These are phyloP conservation scores for Campoletis raptor DNA, from an alignment of 2,888 invertebrate species.

Conservation along the genomic window DNA sequence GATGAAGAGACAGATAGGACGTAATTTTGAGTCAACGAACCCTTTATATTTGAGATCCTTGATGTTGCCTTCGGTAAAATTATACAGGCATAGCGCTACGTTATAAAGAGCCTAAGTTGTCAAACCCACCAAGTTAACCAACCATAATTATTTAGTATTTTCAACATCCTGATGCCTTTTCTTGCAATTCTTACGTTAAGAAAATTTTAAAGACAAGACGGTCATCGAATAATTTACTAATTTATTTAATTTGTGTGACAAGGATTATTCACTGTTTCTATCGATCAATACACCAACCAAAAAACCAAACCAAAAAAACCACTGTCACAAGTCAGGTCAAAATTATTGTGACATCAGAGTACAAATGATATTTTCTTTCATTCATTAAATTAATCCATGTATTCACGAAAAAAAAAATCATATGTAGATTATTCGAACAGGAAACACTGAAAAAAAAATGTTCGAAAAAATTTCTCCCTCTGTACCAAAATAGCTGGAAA, in stretches of 20 bases:
- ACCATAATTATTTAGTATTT: slow-evolving; percentile 18
- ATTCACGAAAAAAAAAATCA: too few relatives aligned
- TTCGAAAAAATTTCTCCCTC: too few relatives aligned
- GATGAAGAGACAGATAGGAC: background rate
- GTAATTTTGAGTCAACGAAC: slow-evolving; percentile 62
- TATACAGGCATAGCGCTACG: slow-evolving; percentile 42
- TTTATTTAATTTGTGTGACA: too few relatives aligned
- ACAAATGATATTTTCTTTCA: too few relatives aligned
- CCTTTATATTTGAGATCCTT: slow-evolving; percentile 64
- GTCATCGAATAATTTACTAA: too few relatives aligned
- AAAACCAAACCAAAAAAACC: too few relatives aligned
- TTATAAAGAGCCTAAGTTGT: slow-evolving; percentile 37
- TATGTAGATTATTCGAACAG: too few relatives aligned
- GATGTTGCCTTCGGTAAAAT: slow-evolving; percentile 42
- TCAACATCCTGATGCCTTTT: slow-evolving; percentile 28
- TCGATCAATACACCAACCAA: background rate
- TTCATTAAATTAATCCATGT: too few relatives aligned
- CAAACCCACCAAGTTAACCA: slow-evolving; percentile 28
- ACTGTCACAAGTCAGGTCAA: too few relatives aligned
- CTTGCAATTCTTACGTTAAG: background rate
- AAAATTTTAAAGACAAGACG: background rate
- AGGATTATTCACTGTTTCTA: background rate
- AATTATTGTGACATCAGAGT: too few relatives aligned
- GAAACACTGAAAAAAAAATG: background rate
- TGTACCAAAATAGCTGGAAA: too few relatives aligned